phyloP scores from a whole-genome alignment of 1,140 invertebrate genomes.

The Epicauta chinensis region DNA sequence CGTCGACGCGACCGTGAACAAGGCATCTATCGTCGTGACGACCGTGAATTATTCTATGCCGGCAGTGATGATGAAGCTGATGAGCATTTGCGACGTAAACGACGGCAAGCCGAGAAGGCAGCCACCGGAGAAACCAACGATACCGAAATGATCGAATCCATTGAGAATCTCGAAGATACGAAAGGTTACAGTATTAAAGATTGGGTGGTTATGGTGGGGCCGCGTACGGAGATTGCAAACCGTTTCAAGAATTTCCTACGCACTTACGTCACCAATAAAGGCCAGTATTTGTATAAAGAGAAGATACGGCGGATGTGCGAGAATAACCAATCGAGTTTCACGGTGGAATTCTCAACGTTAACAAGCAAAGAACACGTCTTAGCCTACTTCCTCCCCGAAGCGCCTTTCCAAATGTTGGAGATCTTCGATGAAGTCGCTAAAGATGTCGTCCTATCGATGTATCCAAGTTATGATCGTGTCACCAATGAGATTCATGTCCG shows the following conservation, averaged over 20 bases:
- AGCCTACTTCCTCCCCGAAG: slow-evolving; percentile 95
- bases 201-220: slow-evolving; percentile 95
- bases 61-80: slow-evolving; percentile 53
- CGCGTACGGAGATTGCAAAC: slow-evolving; percentile 92
- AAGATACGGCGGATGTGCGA: slow-evolving; percentile 94
- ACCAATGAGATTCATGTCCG: slow-evolving; percentile 89
- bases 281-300: slow-evolving; percentile 87
- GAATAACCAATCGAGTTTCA: slow-evolving; percentile 81
- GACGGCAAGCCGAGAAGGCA: slow-evolving; percentile 77
- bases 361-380: slow-evolving; percentile 87
- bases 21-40: slow-evolving; percentile 70
- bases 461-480: slow-evolving; percentile 93
- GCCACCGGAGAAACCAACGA: slow-evolving; percentile 74
- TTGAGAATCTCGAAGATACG: slow-evolving; percentile 96
- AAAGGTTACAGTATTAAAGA: slow-evolving; percentile 88
- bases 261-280: slow-evolving; percentile 81
- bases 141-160: slow-evolving; percentile 87
- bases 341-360: slow-evolving; percentile 88
- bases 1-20: slow-evolving; percentile 77
- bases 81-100: slow-evolving; percentile 56
- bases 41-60: slow-evolving; percentile 73
- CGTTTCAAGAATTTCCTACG: slow-evolving; percentile 94
- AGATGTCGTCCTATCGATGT: slow-evolving; percentile 90
- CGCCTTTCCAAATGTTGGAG: slow-evolving; percentile 90
- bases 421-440: slow-evolving; percentile 96